These are phyloP conservation scores for Scolopax mira DNA, from an alignment of 2,113 vertebrate species.

Conservation along the genomic window DNA sequence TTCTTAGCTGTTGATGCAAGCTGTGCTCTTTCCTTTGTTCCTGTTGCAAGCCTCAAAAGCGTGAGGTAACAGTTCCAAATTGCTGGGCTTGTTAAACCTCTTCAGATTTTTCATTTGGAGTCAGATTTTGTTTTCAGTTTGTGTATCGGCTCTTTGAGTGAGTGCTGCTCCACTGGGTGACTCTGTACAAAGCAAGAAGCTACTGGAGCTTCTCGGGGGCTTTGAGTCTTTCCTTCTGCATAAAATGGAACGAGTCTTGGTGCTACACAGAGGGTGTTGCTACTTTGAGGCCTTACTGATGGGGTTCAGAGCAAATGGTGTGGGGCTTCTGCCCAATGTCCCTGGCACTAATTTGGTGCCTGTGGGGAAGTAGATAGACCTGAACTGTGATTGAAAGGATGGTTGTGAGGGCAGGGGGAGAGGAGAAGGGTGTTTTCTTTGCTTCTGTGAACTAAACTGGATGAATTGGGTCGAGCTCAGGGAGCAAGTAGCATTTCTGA, in stretches of 20 bases:
- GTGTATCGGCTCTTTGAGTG: neutral
- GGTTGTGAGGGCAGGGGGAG: fast-evolving
- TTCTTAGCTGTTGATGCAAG: neutral
- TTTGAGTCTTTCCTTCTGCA: neutral
- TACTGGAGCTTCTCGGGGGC: neutral
- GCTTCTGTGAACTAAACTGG: neutral
- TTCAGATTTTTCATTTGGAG: neutral
- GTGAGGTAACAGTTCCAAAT: neutral
- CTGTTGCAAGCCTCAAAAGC: neutral
- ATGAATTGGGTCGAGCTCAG: neutral
- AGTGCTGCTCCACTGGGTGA: neutral
- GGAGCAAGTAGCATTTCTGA: neutral
- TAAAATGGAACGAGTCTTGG: neutral
- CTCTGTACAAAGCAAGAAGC: neutral
- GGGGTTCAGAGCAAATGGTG: neutral
- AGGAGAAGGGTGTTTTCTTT: neutral
- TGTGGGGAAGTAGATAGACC: neutral
- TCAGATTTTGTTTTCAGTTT: neutral
- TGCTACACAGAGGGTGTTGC: neutral
- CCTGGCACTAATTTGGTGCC: neutral
- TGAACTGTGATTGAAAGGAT: neutral
- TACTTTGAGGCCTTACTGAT: neutral
- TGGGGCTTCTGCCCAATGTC: neutral
- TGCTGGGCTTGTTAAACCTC: neutral
- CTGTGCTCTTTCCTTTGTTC: neutral